Conservation (phyloP, 2,797 vertebrate genomes). For the Epinephelus awoara region DNA sequence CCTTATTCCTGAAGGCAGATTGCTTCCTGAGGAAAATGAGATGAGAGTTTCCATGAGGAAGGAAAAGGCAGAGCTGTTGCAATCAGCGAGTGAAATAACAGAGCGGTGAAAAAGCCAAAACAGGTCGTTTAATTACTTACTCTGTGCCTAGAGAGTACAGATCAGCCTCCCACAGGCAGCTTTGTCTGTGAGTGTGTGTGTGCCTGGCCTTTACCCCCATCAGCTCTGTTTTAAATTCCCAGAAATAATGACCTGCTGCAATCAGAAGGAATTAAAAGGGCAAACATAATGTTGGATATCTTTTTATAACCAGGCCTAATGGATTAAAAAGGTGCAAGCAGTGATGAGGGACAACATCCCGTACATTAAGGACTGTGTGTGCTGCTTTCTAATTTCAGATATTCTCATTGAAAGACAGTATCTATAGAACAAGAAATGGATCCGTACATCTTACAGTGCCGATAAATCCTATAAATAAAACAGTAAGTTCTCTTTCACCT, state of each 20-base stretch:
- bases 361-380: not conserved
- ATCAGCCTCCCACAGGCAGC: constrained; percentile 27
- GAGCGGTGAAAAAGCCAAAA: constrained; percentile 43
- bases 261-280: constrained; percentile 65
- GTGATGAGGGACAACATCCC: not conserved
- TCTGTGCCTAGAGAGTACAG: constrained; percentile 4
- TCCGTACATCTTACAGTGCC: not conserved
- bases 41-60: constrained; percentile 50
- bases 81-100: constrained; percentile 65
- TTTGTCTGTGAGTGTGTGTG: constrained; percentile 27
- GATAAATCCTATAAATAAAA: no score
- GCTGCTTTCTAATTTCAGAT: not conserved
- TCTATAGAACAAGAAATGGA: not conserved
- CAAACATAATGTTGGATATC: constrained; percentile 29
- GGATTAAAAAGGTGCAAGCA: constrained; percentile 56
- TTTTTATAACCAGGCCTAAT: constrained; percentile 44
- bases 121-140: constrained; percentile 43
- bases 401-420: not conserved
- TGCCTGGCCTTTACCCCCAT: constrained; percentile 28
- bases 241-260: constrained; percentile 58
- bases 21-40: constrained; percentile 30
- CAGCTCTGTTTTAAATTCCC: constrained; percentile 41
- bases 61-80: constrained; percentile 63
- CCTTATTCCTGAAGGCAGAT: constrained; percentile 20
- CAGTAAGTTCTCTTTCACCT: no score